Base-by-base conservation (phyloP, 2,888 invertebrate genomes). In the Acholoe squamosa region DNA sequence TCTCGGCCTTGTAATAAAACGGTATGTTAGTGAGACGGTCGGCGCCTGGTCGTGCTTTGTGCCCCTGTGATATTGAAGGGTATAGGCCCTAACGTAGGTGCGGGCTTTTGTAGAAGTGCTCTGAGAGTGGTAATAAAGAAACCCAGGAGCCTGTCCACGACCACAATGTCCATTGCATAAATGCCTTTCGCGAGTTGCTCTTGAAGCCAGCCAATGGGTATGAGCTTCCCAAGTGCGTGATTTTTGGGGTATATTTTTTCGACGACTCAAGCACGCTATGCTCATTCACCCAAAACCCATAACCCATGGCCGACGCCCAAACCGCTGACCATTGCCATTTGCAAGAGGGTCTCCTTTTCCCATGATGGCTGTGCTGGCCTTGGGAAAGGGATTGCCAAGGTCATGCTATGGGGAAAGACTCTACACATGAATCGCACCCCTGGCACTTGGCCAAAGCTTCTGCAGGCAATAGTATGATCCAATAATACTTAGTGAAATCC, bases 401-500 rank as follows among this genome's bases (percentile, higher is more conserved):
- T 28, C 71, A 71, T 25, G 71, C 71, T 3, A 28, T 28, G 31
- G 71, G 28, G 71, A n/a, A 19, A 71, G 71, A 28, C 31, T 0
- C 71, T 28, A 28, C 31, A 25, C n/a, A 16, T n/a, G 71, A 28
- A 25, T 71, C 0, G 71, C 43, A 12, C 43, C 16, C 22, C 22
- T 80, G 80, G 80, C 80, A 25, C 34, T 0, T 34, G 34, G n/a
- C 80, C 80, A 43, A 22, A 5, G 34, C 33, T 33, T 34, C 80
- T 80, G 80, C 80, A 80, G 80, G 80, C 80, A 34, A 80, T 80
- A 33, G 34, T 80, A 19, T 80, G 33, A 43, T 80, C 43, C 43
- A 80, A 33, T 80, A 43, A 80, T 80, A 25, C 80, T 80, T 80
- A 80, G 80, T 80, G 34, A 80, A 43, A 80, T 14, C 80, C 80